Evolutionary conservation across 2,113 vertebrate genomes (phyloP).

Genomic region (Rhinopithecus roxellana): DNA sequence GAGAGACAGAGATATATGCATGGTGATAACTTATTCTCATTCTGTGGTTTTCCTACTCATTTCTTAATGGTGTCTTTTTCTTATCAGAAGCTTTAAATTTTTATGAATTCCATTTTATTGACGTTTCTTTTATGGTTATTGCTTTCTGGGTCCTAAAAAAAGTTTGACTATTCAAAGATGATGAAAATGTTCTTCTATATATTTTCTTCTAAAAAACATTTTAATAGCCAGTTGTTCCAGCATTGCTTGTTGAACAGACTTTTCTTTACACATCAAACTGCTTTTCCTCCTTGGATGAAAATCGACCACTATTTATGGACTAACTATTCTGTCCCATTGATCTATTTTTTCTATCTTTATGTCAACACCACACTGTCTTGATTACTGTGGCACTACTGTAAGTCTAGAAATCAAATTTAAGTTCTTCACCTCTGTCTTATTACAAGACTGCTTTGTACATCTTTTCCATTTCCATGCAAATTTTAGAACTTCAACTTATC

Average conservation of each 20-base stretch:
- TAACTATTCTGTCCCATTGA: background rate
- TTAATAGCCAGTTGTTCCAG: background rate
- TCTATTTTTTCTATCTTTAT: background rate
- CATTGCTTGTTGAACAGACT: background rate
- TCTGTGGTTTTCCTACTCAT: background rate
- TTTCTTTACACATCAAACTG: background rate
- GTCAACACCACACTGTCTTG: background rate
- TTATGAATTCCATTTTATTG: constrained; percentile 12
- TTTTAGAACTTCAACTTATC: background rate
- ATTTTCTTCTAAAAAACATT: constrained; percentile 13
- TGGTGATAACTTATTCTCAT: background rate
- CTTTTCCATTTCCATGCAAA: background rate
- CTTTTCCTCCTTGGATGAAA: constrained; percentile 27
- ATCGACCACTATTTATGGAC: background rate
- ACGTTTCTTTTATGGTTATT: constrained; percentile 4
- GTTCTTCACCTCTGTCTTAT: background rate
- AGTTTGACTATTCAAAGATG: background rate
- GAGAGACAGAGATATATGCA: background rate
- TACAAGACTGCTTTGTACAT: background rate
- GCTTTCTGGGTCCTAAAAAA: background rate
- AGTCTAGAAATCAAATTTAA: constrained; percentile 26
- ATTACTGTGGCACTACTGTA: background rate
- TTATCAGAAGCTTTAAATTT: constrained; percentile 29
- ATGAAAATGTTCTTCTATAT: background rate
- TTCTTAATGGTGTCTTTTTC: background rate